Conservation (phyloP, 2,888 invertebrate genomes). For the Lottia gigantea region DNA sequence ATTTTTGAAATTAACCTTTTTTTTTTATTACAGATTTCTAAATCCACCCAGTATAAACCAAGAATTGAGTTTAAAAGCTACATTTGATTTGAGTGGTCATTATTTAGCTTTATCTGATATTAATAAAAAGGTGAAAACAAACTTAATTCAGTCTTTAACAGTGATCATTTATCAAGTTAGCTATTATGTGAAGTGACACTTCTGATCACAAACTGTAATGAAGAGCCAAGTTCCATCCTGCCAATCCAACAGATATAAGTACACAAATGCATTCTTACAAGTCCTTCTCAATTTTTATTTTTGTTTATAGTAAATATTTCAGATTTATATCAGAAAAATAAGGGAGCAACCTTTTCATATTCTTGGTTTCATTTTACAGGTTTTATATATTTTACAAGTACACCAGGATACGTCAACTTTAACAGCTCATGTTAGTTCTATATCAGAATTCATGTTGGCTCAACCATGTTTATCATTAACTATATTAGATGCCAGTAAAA, state of each 20-base stretch:
- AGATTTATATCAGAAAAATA: no score
- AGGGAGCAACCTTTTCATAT: no score
- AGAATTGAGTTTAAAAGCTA: conserved; percentile 77
- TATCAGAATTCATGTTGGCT: conserved; percentile 88
- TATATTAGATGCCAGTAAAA: conserved; percentile 78
- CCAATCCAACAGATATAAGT: no score
- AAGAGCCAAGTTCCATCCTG: no score
- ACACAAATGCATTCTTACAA: no score
- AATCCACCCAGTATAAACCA: conserved; percentile 39
- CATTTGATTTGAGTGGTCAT: conserved; percentile 85
- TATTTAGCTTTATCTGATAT: conserved; percentile 91
- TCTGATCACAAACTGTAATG: no score
- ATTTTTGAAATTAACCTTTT: neutral
- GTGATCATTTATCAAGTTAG: no score
- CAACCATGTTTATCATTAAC: conserved; percentile 90
- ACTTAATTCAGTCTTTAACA: neutral
- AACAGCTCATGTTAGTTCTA: conserved; percentile 66
- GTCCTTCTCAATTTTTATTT: no score
- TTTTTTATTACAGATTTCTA: conserved; percentile 43
- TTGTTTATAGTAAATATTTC: no score
- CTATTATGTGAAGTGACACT: no score
- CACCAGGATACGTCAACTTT: conserved; percentile 65
- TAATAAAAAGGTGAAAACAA: conserved; percentile 76
- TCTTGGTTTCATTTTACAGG: conserved; percentile 59
- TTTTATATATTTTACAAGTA: conserved; percentile 84